Evolutionary conservation across 2,797 vertebrate genomes (phyloP), one percentile per base, ranked within the genome.

Genomic region (Lateolabrax maculatus): DNA sequence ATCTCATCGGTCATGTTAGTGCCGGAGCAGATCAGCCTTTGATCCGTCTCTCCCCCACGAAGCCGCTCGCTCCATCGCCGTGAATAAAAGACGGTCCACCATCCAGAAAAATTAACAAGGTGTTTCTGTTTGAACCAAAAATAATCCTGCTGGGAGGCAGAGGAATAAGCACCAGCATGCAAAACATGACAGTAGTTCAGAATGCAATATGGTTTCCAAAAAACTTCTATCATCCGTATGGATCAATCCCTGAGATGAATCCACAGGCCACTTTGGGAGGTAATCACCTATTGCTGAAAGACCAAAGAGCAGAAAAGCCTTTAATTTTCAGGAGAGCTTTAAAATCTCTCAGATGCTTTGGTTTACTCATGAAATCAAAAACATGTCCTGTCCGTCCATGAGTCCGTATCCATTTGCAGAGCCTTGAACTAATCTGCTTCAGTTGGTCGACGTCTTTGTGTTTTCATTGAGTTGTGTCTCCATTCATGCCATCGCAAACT

Each of bases 1-100:
- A 88, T 84, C 85, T 78, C 51, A 80, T 86, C 75, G 36, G 69
- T 71, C 75, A 13, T 29, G 73, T 88, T 77, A 43, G 64, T 70
- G 77, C 79, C 84, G 64, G 58, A 56, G 64, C 58, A 61, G 75
- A 84, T 83, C 80, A 67, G 64, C 70, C 23, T 58, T 71, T 49
- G 84, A 80, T 84, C 63, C 21, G 9, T 34, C 25, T 69, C 41
- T 66, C 41, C 25, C 55, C 57, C 23, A 12, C 8, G 23, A 71
- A 63, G 64, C 46, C 1, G 2, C 19, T 55, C 11, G 11, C 39
- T 51, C 67, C 61, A 73, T 46, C 31, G 1, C 23, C 6, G 11
- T 61, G 31, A 71, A 87, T 64, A n/a, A 75, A 34, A 52, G 62
- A 68, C 2, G 1, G 4, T 5, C 25, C 8, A 7, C 37, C 18